A percentile compares a stretch with the other conserved stretches of the same genome.
Conservation (phyloP, 2,113 vertebrate species). For the Atractosteus spatula region DNA sequence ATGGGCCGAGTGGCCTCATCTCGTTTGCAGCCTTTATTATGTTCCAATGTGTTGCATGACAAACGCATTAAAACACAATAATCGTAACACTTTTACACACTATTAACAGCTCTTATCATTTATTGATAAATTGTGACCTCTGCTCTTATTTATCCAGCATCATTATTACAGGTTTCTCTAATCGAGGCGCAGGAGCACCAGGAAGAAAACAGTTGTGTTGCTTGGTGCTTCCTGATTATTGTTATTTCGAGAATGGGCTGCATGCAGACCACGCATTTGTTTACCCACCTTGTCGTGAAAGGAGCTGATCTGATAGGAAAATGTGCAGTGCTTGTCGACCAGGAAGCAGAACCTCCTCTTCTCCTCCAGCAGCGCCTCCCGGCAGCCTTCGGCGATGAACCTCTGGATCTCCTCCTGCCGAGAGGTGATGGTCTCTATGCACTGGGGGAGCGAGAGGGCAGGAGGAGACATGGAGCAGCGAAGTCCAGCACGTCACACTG, state of each 20-base stretch:
- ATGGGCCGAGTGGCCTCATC: too few species aligned
- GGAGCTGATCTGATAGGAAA: constrained; percentile 73
- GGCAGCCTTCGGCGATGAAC: constrained; percentile 91
- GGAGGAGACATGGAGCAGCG: too few species aligned
- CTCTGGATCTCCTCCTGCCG: constrained; percentile 90
- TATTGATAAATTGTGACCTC: too few species aligned
- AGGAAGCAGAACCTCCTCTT: constrained; percentile 95
- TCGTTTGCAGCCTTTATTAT: too few species aligned
- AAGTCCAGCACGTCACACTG: too few species aligned
- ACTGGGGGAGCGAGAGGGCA: constrained; percentile 57
- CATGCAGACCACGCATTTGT: neutral
- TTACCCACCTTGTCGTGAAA: constrained; percentile 82
- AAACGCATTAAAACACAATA: too few species aligned
- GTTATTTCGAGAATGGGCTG: neutral
- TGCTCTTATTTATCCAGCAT: too few species aligned
- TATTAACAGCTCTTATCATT: neutral
- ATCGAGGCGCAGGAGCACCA: too few species aligned
- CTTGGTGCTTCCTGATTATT: neutral
- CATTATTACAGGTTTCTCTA: too few species aligned
- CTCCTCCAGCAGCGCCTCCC: constrained; percentile 89
- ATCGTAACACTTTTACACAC: too few species aligned
- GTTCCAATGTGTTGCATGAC: too few species aligned
- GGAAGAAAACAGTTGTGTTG: neutral
- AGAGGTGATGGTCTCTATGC: constrained; percentile 78
- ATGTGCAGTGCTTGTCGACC: constrained; percentile 93